Base-by-base conservation (phyloP, 2,113 vertebrate genomes). In the Chionodraco myersi region DNA sequence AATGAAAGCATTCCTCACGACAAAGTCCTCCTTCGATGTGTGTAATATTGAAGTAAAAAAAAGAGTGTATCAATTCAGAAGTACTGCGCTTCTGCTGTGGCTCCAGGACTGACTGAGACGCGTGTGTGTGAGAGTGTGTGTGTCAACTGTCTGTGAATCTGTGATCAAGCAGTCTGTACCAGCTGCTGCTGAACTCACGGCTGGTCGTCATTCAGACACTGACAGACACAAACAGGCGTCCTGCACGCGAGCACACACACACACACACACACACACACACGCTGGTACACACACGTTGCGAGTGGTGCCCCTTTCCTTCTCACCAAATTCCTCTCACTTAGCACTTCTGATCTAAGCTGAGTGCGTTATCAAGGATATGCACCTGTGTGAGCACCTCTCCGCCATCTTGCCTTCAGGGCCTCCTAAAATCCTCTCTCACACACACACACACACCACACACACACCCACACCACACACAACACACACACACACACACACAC, bases 101-200 rank as follows among this genome's bases (percentile, higher is more conserved):
- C 69, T 51, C 61, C 62, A 69, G 68, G 62, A 82, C 71, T 61
- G 83, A 77, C 71, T 71, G 52, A 86, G 77, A 76, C 1, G n/a
- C 11, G 49, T 47, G 56, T 52, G 56, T 52, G 47, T 57, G 70
- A 58, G 44, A 30, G 49, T 73, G 79, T 70, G 78, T 64, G 80
- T 80, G 87, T 87, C 79, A 69, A 63, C 73, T 79, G 74, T 83
- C 34, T 4, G 62, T 69, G 86, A 86, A 67, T 69, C 80, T 44
- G 67, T 87, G 88, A 83, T 87, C 75, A 48, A 68, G 80, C 82
- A 79, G 77, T 70, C 58, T 59, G 72, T 90, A 86, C 80, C 91
- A 93, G 89, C 93, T 92, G 91, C 77, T 91, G 85, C 75, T 86
- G 70, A 59, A 85, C 80, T 91, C 85, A 83, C 6, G 36, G 36